Evolutionary conservation across 2,113 vertebrate species (phyloP).

Genomic region (Cariama cristata): DNA sequence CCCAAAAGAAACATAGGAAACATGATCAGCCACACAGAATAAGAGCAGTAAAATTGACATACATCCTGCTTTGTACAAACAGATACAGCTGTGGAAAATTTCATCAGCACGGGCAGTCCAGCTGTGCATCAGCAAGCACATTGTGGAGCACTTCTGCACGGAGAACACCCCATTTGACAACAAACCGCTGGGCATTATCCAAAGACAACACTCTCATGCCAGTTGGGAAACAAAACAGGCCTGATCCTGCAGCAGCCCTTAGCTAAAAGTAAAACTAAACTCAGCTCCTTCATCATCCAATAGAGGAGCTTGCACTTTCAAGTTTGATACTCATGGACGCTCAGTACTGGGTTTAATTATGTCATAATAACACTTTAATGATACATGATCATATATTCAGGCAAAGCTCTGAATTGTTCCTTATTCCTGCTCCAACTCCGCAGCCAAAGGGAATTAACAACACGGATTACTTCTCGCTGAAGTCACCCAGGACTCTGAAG

Average conservation of each 20-base stretch:
- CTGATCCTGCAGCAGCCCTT: background rate
- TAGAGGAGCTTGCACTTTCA: fast-evolving
- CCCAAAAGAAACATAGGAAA: conserved; percentile 61
- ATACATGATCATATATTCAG: background rate
- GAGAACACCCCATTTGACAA: background rate
- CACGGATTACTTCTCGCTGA: background rate
- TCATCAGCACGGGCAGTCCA: background rate
- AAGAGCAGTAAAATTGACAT: conserved; percentile 3
- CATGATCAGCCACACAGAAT: background rate
- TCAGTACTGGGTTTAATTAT: background rate
- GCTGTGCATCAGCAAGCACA: background rate
- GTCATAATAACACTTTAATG: background rate
- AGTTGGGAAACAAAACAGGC: background rate
- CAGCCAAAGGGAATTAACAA: background rate
- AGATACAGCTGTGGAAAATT: conserved; percentile 46
- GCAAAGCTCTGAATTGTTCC: background rate
- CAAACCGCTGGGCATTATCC: background rate
- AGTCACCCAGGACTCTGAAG: background rate
- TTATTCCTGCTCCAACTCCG: background rate
- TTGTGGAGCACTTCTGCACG: background rate
- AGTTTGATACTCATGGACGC: background rate
- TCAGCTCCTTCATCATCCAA: background rate
- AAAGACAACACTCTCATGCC: background rate
- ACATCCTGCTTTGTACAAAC: conserved; percentile 50
- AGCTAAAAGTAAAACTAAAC: background rate